These are phyloP conservation scores for Pollenia amentaria DNA, from an alignment of 2,888 invertebrate genomes.

Conservation along the genomic window DNA sequence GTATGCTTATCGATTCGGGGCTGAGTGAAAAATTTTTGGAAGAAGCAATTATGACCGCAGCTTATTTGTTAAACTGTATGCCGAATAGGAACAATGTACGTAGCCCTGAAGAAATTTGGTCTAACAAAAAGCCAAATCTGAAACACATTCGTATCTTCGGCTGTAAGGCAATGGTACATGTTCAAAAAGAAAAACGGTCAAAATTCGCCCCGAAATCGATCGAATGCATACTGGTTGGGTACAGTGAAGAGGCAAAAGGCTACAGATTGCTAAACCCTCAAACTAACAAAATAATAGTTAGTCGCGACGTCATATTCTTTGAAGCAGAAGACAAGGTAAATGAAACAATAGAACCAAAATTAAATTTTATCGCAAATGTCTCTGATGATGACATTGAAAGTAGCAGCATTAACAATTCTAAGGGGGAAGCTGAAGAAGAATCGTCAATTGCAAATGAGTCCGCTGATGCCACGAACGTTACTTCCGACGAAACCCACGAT, in stretches of 20 bases:
- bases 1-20: slow-evolving; percentile 73
- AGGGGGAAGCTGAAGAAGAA: too few relatives aligned
- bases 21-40: slow-evolving; percentile 68
- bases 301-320: slow-evolving; percentile 65
- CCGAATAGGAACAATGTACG: slow-evolving; percentile 44
- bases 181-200: slow-evolving; percentile 11
- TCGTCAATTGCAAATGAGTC: too few relatives aligned
- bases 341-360: too few relatives aligned
- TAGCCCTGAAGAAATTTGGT: slow-evolving; percentile 56
- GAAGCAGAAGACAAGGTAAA: slow-evolving; percentile 13
- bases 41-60: slow-evolving; percentile 63
- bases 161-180: slow-evolving; percentile 67
- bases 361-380: too few relatives aligned
- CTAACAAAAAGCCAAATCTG: slow-evolving; percentile 60
- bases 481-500: too few relatives aligned
- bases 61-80: slow-evolving; percentile 70
- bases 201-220: too few relatives aligned
- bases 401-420: too few relatives aligned
- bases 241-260: slow-evolving; percentile 55
- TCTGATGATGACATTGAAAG: too few relatives aligned
- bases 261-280: slow-evolving; percentile 52
- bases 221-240: slow-evolving; percentile 68
- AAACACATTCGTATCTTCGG: slow-evolving; percentile 69
- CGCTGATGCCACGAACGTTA: too few relatives aligned
- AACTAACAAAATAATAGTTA: slow-evolving; percentile 63